Base-by-base conservation (phyloP, 2,888 invertebrate genomes). In the Drosophila kuntzei region DNA sequence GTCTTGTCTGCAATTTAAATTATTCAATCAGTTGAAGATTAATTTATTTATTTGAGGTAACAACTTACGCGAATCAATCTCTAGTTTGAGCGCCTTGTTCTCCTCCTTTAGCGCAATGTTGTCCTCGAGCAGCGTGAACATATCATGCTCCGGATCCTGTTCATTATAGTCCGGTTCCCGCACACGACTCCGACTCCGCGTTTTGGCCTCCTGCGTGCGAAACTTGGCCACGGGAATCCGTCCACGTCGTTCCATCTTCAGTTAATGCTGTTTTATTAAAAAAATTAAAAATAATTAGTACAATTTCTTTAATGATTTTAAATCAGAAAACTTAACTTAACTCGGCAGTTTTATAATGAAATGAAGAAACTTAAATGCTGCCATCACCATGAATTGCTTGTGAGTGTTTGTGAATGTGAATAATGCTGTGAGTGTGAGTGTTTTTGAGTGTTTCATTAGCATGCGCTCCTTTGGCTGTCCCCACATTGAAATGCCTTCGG, bases 211-310 rank as follows among this genome's bases (percentile, higher is more conserved):
- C 68, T 91, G 90, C 3, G 91, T 92, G 29, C 92, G 91, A 76
- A 91, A 91, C 68, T 90, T 92, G 44, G 92, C 92, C 29, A 92
- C 91, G 2, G 92, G 92, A 58, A 92, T 92, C 50, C 92, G 90
- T 46, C 92, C 91, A 41, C 92, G 90, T 55, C 92, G 88, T 69
- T 92, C 91, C 92, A 92, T 92, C 12, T 27, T 66, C 18, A 6
- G 1, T 12, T 44, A 50, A 8, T 1, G 1, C 11, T 37, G 11
- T 4, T 6, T 22, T 51, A 34, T 54, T 47, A 16, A 43, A 44
- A 44, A 64, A 44, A 39, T 44, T 36, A n/a, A 16, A 50, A 63
- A 0, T 4, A 18, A 34, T 68, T 58, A 68, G 32, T 18, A 25
- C 2, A 25, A 37, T 29, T 67, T 34, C 4, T 7, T 9, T 4